Percentiles rank a stretch among this genome's conserved stretches.
Evolutionary conservation across 2,113 vertebrate species (phyloP).

Genomic region (Tyto alba): DNA sequence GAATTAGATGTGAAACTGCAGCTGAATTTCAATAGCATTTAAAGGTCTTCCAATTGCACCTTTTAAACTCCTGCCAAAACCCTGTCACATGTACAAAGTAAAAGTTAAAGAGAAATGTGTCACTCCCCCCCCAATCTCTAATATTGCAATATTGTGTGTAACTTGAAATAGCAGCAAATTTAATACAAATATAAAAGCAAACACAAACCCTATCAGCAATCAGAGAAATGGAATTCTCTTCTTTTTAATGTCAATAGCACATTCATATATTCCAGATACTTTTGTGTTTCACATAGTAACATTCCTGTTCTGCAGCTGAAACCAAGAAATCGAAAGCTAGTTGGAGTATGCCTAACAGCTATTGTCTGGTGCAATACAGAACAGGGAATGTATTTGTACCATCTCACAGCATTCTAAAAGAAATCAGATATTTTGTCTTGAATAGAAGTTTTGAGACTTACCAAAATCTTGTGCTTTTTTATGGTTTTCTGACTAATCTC

Average conservation of each 20-base stretch:
- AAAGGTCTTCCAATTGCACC: not conserved
- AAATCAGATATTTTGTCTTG: not conserved
- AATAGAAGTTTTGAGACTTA: constrained; percentile 59
- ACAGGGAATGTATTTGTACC: not conserved
- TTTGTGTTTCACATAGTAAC: not conserved
- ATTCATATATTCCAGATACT: not conserved
- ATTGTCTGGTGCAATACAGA: not conserved
- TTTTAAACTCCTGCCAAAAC: not conserved
- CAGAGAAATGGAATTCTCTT: not conserved
- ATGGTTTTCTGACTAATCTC: constrained; percentile 98
- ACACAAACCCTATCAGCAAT: not conserved
- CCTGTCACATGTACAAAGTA: not conserved
- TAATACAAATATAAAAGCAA: not conserved
- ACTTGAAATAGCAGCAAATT: not conserved
- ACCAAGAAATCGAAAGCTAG: not conserved
- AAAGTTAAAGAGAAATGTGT: not conserved
- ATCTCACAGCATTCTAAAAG: not conserved
- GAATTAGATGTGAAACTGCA: not conserved
- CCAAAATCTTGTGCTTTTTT: constrained; percentile 94
- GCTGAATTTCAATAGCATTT: not conserved
- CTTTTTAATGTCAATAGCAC: not conserved
- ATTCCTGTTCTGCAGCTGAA: not conserved
- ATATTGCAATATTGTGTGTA: not conserved
- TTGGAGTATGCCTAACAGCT: not conserved
- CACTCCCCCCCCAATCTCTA: not conserved